Evolutionary conservation across 2,113 vertebrate genomes (phyloP), one percentile per base, ranked within the genome.

Genomic region (Notarius lentiginosus): DNA sequence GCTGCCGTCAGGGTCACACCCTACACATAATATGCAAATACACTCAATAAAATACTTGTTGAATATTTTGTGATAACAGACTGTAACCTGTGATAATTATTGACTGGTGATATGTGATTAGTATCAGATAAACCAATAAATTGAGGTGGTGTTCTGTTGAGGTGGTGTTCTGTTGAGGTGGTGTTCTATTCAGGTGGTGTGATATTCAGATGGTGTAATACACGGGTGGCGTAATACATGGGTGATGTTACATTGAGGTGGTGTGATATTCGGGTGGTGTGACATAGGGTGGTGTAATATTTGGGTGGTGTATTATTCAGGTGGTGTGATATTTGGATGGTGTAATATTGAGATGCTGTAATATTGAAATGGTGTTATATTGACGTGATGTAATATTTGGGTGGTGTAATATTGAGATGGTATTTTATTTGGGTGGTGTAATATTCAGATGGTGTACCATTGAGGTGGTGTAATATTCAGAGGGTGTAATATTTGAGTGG

Each of bases 1-100:
- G 95, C 95, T 20, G 94, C 94, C 0, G 95, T 96, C 85, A 96
- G 92, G 0, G 95, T 96, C 34, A 96, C 95, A 47, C 95, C 95
- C 95, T 96, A 11, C 41, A 47, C 30, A 72, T 34, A 47, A 9
- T 20, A 17, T 34, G 6, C 3, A 73, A 41, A 3, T 72, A 72
- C 30, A 41, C 15, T 41, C 15, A 72, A 12, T 22, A 70, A 14
- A 70, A 34, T 2, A 34, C 5, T 15, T 70, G 55, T 27, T 34
- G 1, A 17, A 30, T 7, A 70, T 30, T 34, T 34, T 34, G 5
- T 30, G 27, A 65, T 65, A 11, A 65, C 10, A 65, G 24, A 4
- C 9, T n/a, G 12, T 15, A 70, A 70, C 6, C 4, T n/a, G 24
- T 24, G 20, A 65, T 65, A 12, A 63, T 63, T 61, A 22, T 61